Evolutionary conservation across 2,888 invertebrate genomes (phyloP).

Genomic region (Caenorhabditis sp.): DNA sequence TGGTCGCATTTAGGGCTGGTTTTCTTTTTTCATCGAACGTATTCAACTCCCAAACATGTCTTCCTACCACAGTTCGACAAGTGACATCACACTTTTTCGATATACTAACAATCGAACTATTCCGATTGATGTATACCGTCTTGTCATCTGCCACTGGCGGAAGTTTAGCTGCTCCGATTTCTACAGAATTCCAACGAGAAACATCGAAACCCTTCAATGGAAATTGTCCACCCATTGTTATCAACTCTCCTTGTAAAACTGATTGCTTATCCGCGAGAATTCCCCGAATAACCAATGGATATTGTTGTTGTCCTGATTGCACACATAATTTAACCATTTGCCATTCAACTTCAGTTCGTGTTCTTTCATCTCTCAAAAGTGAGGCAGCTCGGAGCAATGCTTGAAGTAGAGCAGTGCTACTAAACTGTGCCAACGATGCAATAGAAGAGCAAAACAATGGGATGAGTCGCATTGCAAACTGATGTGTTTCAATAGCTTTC

Average conservation of each 20-base stretch:
- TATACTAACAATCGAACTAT: slow-evolving; percentile 38
- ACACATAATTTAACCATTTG: slow-evolving; percentile 55
- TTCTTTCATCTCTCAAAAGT: slow-evolving; percentile 47
- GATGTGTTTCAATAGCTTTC: slow-evolving; percentile 47
- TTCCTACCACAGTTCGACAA: slow-evolving; percentile 59
- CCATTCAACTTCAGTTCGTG: slow-evolving; percentile 64
- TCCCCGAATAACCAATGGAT: slow-evolving; percentile 34
- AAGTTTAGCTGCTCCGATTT: slow-evolving; percentile 10
- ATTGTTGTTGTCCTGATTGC: slow-evolving; percentile 35
- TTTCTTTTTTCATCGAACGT: slow-evolving; percentile 31
- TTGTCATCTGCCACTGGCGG: slow-evolving; percentile 15
- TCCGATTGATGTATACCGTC: slow-evolving; percentile 42
- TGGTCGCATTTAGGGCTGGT: slow-evolving; percentile 45
- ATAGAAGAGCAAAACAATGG: slow-evolving; percentile 58
- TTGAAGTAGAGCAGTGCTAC: slow-evolving; percentile 29
- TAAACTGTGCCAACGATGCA: slow-evolving; percentile 40
- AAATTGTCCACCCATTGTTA: slow-evolving; percentile 58
- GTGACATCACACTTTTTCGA: slow-evolving; percentile 53
- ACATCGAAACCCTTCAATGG: slow-evolving; percentile 65
- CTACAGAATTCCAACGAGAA: slow-evolving; percentile 62
- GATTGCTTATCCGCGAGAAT: slow-evolving; percentile 40
- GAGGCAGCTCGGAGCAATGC: slow-evolving; percentile 38
- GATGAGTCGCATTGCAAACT: slow-evolving; percentile 48
- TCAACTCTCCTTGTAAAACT: slow-evolving; percentile 45
- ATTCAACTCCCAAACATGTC: slow-evolving; percentile 60